Evolutionary conservation across 2,888 invertebrate genomes (phyloP).

Genomic region (Drosophila acutilabella): DNA sequence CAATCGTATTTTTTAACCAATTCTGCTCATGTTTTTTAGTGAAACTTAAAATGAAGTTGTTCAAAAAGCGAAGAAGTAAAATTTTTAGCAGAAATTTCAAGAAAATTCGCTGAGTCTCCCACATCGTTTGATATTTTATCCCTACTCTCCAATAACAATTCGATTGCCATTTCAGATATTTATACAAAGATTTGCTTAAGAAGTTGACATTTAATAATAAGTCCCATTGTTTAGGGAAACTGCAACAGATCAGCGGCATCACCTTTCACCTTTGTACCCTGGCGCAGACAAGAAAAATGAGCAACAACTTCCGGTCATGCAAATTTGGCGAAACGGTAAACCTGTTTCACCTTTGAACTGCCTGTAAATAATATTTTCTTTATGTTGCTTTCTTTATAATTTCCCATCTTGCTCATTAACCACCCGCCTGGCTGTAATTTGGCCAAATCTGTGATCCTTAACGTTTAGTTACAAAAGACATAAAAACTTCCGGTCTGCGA

Average conservation of each 20-base stretch:
- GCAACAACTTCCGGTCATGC: conserved; percentile 67
- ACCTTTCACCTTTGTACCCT: conserved; percentile 48
- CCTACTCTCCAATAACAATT: conserved; percentile 1
- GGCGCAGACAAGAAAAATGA: conserved; percentile 31
- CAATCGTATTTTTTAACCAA: conserved; percentile 11
- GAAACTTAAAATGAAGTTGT: conserved; percentile 38
- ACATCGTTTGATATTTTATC: too few relatives aligned
- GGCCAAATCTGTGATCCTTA: conserved; percentile 63
- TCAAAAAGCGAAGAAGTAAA: too few relatives aligned
- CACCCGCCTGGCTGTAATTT: conserved; percentile 64
- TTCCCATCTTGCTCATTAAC: conserved; percentile 48
- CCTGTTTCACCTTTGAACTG: conserved; percentile 51
- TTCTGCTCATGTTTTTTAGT: conserved; percentile 27
- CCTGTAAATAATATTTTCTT: conserved; percentile 61
- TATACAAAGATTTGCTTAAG: not conserved
- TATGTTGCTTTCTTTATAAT: conserved; percentile 1
- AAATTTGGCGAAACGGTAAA: conserved; percentile 56
- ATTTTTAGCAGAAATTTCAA: not conserved
- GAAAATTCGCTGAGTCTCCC: too few relatives aligned
- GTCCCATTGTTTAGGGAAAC: conserved; percentile 28
- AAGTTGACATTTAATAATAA: conserved; percentile 49
- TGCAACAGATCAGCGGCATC: conserved; percentile 55
- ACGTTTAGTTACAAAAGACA: conserved; percentile 68
- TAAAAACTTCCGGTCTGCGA: conserved; percentile 67
- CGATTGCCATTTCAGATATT: conserved; percentile 1